Conservation (phyloP, 2,797 vertebrate genomes). For the Nothura maculosa region DNA sequence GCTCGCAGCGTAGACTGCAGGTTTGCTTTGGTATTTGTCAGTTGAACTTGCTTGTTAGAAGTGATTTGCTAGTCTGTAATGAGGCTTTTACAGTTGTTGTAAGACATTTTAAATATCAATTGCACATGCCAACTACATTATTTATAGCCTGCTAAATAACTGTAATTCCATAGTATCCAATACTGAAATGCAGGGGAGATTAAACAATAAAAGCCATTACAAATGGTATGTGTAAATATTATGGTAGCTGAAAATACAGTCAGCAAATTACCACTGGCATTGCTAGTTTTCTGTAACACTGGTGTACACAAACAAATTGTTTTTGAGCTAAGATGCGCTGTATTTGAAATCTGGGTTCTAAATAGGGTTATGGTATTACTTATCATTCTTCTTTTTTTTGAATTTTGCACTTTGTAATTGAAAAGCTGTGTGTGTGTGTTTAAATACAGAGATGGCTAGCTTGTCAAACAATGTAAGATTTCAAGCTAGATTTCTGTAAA, state of each 20-base stretch:
- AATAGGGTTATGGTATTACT: not conserved
- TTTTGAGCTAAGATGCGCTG: not conserved
- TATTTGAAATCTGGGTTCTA: constrained; percentile 27
- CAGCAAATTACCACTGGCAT: constrained; percentile 63
- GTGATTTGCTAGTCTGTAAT: constrained; percentile 75
- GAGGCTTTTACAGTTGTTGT: constrained; percentile 76
- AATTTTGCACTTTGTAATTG: constrained; percentile 22
- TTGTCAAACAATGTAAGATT: constrained; percentile 52
- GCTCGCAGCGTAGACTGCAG: constrained; percentile 10
- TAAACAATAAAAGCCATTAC: constrained; percentile 79
- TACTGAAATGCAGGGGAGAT: constrained; percentile 75
- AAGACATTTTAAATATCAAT: constrained; percentile 80
- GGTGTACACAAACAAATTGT: not conserved
- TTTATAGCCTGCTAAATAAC: constrained; percentile 81
- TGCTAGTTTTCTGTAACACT: constrained; percentile 61
- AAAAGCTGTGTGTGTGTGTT: not conserved
- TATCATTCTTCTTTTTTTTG: not conserved
- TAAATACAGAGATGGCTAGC: not conserved
- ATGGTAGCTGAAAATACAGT: constrained; percentile 72
- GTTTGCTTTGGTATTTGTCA: constrained; percentile 71
- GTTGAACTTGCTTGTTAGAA: constrained; percentile 77
- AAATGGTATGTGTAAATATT: constrained; percentile 77
- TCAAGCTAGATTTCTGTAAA: constrained; percentile 45
- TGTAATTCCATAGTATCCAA: constrained; percentile 76
- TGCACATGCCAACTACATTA: constrained; percentile 76